A percentile compares a stretch with the other conserved stretches of the same genome.
These are phyloP conservation scores for Zeuzera pyrina DNA, from an alignment of 2,888 invertebrate genomes.

Conservation along the genomic window DNA sequence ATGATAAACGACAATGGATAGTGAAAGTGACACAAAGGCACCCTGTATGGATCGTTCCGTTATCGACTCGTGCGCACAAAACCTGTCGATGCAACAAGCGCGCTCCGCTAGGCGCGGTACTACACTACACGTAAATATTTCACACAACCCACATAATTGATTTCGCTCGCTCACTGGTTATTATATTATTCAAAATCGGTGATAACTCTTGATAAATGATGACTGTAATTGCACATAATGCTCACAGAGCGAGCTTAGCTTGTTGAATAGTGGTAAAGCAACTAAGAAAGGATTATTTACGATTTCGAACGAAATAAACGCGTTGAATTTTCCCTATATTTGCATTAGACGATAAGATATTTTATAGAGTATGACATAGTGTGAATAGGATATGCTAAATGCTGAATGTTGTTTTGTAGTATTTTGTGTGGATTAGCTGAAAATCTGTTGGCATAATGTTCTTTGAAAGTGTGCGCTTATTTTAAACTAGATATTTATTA, in stretches of 20 bases:
- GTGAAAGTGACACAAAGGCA: conserved; percentile 14
- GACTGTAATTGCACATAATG: conserved; percentile 40
- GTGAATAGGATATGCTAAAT: too few relatives aligned
- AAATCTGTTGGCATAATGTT: too few relatives aligned
- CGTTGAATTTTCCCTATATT: conserved; percentile 20
- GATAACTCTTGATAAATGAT: conserved; percentile 41
- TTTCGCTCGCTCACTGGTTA: conserved; percentile 19
- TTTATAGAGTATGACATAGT: too few relatives aligned
- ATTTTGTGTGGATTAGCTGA: too few relatives aligned
- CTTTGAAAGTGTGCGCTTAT: too few relatives aligned
- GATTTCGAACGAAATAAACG: conserved; percentile 7
- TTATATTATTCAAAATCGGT: conserved; percentile 34
- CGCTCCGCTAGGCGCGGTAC: conserved; percentile 12
- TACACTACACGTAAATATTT: conserved; percentile 24
- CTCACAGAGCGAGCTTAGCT: conserved; percentile 12
- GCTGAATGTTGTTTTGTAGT: too few relatives aligned
- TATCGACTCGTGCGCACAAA: conserved; percentile 12
- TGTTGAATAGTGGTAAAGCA: conserved; percentile 11
- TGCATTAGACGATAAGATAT: conserved; percentile 20
- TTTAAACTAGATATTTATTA: too few relatives aligned
- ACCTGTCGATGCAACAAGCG: conserved; percentile 10
- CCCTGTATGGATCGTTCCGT: conserved; percentile 13
- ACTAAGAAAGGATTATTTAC: conserved; percentile 12
- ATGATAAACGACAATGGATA: too few relatives aligned
- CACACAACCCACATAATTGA: conserved; percentile 24